Evolutionary conservation across 2,888 invertebrate genomes (phyloP), one percentile per base, ranked within the genome.

Genomic region (Napeogenes sylphis): DNA sequence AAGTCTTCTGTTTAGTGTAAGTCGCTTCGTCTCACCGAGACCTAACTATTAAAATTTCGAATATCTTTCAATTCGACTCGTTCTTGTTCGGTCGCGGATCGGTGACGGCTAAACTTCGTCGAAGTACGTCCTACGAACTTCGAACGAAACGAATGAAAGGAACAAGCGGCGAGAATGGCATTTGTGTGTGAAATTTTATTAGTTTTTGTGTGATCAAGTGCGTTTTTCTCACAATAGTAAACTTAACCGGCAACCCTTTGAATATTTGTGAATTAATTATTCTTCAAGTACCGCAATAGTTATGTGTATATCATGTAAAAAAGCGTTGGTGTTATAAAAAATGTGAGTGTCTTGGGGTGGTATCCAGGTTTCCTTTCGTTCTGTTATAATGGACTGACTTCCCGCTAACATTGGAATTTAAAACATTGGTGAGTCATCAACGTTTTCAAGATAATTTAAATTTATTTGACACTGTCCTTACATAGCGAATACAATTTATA

Each of bases 341-440:
- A 76, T 77, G 77, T 78, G 76, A 80, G 83, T 83, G 85, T 84
- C 74, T 79, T 75, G 75, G 83, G 84, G 84, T 86, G 83, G 83
- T 82, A 83, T 86, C 85, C 85, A 79, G 84, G 83, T 82, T 83
- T 79, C 73, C 79, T 84, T 82, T 83, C 80, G 81, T 83, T 82
- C 80, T 42, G 42, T 42, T 83, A 84, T 86, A 85, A 89, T 90
- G 90, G 79, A 81, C 79, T 77, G 76, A 79, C 77, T 85, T 85
- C 85, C 86, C 85, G 83, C 85, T 87, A 80, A 82, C 83, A 81
- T 87, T 85, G 86, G 85, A 89, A 89, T 90, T 88, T 89, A 86
- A 89, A 89, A 82, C 80, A 89, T 85, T 76, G 88, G 90, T 90
- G 90, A 90, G 90, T 90, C 90, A 90, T 84, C 84, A 75, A 70